Evolutionary conservation across 2,113 vertebrate genomes (phyloP).

Genomic region (Anguilla rostrata): DNA sequence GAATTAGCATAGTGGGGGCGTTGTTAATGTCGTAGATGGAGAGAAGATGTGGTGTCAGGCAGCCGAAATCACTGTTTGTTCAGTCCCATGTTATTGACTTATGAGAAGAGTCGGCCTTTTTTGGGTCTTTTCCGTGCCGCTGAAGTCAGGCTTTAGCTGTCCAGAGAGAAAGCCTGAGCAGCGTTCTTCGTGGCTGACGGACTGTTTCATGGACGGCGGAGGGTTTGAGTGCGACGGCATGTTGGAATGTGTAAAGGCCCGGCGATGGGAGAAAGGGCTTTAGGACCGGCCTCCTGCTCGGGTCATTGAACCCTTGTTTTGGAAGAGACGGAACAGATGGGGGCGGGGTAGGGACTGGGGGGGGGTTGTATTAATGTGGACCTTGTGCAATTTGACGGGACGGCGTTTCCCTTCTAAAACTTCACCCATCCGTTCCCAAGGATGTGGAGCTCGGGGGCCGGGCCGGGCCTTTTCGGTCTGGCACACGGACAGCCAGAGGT

Average conservation of each 20-base stretch:
- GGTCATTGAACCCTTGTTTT: constrained; percentile 1
- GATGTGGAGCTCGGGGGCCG: not conserved
- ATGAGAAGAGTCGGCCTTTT: not conserved
- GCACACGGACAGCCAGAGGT: not conserved
- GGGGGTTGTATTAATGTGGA: not conserved
- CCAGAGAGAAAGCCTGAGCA: not conserved
- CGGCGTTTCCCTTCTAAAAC: not conserved
- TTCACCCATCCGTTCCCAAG: constrained; percentile 37
- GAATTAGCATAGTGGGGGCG: not conserved
- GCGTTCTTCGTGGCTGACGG: not conserved
- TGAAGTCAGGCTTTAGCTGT: not conserved
- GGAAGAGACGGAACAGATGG: not conserved
- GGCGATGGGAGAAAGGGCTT: not conserved
- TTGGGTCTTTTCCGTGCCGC: not conserved
- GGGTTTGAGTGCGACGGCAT: not conserved
- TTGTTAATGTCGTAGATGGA: constrained; percentile 2
- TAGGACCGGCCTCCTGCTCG: not conserved
- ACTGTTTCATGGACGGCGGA: not conserved
- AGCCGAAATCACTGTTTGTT: not conserved
- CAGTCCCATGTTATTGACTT: not conserved
- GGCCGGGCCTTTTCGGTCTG: not conserved
- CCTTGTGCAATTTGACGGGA: not conserved
- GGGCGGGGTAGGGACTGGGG: no score
- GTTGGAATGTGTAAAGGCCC: not conserved
- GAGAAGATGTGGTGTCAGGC: not conserved